Evolutionary conservation across 2,888 invertebrate species (phyloP), one percentile per base, ranked within the genome.

Genomic region (Lypha dubia): DNA sequence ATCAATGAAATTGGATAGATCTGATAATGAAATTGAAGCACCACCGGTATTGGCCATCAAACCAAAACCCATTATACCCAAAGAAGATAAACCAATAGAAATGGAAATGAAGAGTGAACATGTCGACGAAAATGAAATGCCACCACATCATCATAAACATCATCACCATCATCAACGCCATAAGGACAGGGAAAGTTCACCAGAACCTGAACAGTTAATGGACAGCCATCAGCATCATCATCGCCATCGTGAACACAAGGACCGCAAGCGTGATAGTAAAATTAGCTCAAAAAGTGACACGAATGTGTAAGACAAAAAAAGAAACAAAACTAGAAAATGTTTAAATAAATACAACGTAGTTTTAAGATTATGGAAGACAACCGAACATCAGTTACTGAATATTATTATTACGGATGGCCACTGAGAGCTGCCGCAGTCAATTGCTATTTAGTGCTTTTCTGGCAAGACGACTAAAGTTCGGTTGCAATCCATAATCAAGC

Each of bases 171-270:
- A 74, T 8, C 73, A 79, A 0, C 51, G 62, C 62, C 75, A 60
- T 28, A 51, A 38, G 8, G 65, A 65, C 0, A 73, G 62, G 3
- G 75, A 80, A 13, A 46, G 24, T 3, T 67, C 86, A 41, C 75
- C 83, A 8, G 71, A 79, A 4, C 79, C 83, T n/a, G 65, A 53
- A 3, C 70, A 41, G 32, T 3, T 35, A 60, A 9, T 41, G 24
- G 7, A 86, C 85, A 89, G 86, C 62, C 89, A 87, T 11, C 88
- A 87, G 17, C 89, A 87, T 17, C 89, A 86, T 9, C 88, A 87
- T 2, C 88, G 88, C 4, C 79, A 51, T 53, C 79, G 67, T 13
- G 81, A 74, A 2, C 76, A 56, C 46, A 84, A 51, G 32, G 68
- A 44, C 32, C 84, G 58, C 13, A 81, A 84, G 20, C 84, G 84